phyloP scores from a whole-genome alignment of 2,113 vertebrate genomes.

The Lepidothrix coronata region DNA sequence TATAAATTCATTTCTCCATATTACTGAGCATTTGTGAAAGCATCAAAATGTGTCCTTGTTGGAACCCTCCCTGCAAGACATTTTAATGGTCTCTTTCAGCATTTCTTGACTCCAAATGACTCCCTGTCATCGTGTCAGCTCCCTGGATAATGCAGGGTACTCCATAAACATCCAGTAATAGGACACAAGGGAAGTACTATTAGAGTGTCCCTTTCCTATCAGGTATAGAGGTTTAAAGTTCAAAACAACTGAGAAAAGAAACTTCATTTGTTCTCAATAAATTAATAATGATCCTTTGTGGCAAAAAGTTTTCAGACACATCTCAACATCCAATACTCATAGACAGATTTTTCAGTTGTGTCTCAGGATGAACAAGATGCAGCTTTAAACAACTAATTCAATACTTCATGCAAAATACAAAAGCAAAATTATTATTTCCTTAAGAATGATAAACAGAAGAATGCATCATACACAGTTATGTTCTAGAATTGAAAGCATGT shows the following conservation, averaged over 20 bases:
- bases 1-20: constrained; percentile 39
- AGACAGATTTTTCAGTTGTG: constrained; percentile 1
- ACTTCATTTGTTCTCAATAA: constrained; percentile 81
- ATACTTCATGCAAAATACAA: constrained; percentile 40
- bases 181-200: constrained; percentile 81
- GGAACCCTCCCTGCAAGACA: constrained; percentile 70
- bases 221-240: constrained; percentile 80
- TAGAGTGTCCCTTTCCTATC: constrained; percentile 76
- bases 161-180: constrained; percentile 85
- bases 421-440: constrained; percentile 22
- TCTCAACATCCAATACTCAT: background rate
- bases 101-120: constrained; percentile 82
- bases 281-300: constrained; percentile 76
- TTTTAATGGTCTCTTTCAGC: constrained; percentile 82
- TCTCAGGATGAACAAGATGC: constrained; percentile 4
- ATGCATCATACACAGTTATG: background rate
- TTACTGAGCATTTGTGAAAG: constrained; percentile 57
- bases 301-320: constrained; percentile 54
- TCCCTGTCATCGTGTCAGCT: constrained; percentile 82
- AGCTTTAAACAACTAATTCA: constrained; percentile 37
- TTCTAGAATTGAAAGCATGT: constrained; percentile 46
- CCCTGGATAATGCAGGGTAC: constrained; percentile 75
- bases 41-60: constrained; percentile 62
- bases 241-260: constrained; percentile 78
- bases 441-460: background rate